Evolutionary conservation across 1,140 invertebrate species (phyloP), one percentile per base, ranked within the genome.

Genomic region (Asobara japonica): DNA sequence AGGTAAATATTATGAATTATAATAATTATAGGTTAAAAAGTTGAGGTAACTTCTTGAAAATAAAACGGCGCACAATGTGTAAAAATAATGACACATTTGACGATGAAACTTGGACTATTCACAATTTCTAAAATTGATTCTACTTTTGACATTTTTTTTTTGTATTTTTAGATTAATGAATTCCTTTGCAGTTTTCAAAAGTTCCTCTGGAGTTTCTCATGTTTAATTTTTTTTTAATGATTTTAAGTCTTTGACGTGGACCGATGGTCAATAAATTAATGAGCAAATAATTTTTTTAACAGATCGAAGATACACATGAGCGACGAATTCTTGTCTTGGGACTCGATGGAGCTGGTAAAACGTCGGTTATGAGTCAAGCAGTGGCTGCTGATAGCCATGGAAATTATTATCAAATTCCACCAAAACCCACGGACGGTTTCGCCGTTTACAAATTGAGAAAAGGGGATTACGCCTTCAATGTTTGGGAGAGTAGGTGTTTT

Each of bases 401-500:
- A 20, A 71, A 36, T 45, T 64, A 70, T 64, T 78, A 79, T 38
- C 71, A 67, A 25, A 72, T 79, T 60, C 78, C 74, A 67, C 70
- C 78, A 60, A 31, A 76, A 51, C 75, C 84, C 0, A 86, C 84
- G 25, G 81, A 84, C 76, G 86, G 85, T 67, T 87, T 86, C 76
- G 75, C 77, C 71, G 80, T 87, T 45, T 86, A 84, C 62, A 83
- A 78, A 74, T 73, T 87, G 61, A 77, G 80, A 25, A 81, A 79
- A 62, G 83, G 83, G 41, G 65, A 51, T 0, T 82, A 78, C 68
- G 81, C 78, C 36, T 83, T 82, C 68, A 85, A 86, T 76, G 74
- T 87, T 71, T 87, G 85, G 84, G 84, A 86, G 71, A 81, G 86
- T 87, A 80, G 74, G 83, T 80, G n/a, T n/a, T n/a, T n/a, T n/a